A percentile compares a stretch with the other conserved stretches of the same genome.
These are phyloP conservation scores for Andrena cerasifolii DNA, from an alignment of 1,140 invertebrate species.

Conservation along the genomic window DNA sequence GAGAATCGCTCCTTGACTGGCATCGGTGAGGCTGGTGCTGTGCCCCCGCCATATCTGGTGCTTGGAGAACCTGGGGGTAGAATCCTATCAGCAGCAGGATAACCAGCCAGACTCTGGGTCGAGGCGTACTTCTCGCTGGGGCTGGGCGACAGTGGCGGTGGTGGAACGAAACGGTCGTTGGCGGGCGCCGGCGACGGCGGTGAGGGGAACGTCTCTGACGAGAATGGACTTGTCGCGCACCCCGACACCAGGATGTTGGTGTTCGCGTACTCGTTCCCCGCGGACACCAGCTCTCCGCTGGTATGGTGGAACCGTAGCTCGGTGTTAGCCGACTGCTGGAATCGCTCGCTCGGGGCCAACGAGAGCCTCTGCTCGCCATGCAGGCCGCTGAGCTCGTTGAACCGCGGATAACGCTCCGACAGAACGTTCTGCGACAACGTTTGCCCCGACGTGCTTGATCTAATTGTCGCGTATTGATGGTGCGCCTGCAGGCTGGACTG, in stretches of 20 bases:
- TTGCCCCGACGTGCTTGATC: constrained; percentile 25
- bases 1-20: constrained; percentile 73
- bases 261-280: constrained; percentile 66
- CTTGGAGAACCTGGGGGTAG: constrained; percentile 71
- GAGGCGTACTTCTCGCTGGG: constrained; percentile 79
- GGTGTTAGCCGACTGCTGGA: constrained; percentile 35
- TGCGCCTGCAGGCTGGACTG: constrained; percentile 61
- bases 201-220: constrained; percentile 78
- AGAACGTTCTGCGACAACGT: constrained; percentile 49
- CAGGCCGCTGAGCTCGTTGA: constrained; percentile 58
- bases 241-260: constrained; percentile 54
- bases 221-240: constrained; percentile 68
- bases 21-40: constrained; percentile 75
- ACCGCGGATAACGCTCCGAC: constrained; percentile 65
- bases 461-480: constrained; percentile 45
- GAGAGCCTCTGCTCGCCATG: constrained; percentile 59
- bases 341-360: constrained; percentile 53
- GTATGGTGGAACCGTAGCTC: constrained; percentile 58
- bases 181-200: constrained; percentile 80
- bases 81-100: constrained; percentile 74
- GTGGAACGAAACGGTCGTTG: constrained; percentile 79
- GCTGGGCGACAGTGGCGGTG: constrained; percentile 78
- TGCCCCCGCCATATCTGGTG: constrained; percentile 68
- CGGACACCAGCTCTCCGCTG: constrained; percentile 34
- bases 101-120: constrained; percentile 76